phyloP scores from a whole-genome alignment of 2,888 invertebrate genomes.

The Loripinus fragilis region DNA sequence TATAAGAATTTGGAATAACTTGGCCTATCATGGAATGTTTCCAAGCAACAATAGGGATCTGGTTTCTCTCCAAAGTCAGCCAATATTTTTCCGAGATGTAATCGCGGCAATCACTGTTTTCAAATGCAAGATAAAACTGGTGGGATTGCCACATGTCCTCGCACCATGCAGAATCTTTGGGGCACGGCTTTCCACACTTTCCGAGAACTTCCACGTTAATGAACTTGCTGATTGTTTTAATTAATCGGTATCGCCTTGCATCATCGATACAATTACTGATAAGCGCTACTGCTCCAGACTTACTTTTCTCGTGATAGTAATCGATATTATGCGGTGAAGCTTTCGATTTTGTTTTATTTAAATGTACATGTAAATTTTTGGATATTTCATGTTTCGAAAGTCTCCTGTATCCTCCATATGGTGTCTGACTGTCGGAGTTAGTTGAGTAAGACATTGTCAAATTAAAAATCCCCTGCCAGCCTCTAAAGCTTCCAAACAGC shows the following conservation, averaged over 20 bases:
- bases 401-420: constrained; percentile 24
- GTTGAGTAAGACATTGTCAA: constrained; percentile 37
- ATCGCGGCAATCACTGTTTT: constrained; percentile 43
- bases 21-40: constrained; percentile 23
- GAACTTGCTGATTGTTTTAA: constrained; percentile 29
- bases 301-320: constrained; percentile 18
- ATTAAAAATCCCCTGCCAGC: constrained; percentile 41
- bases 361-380: constrained; percentile 38
- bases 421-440: constrained; percentile 26
- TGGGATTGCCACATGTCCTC: constrained; percentile 9
- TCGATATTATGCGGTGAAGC: neutral
- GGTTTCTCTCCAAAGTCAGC: constrained; percentile 26
- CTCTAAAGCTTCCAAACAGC: constrained; percentile 23
- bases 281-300: constrained; percentile 26
- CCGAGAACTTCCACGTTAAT: constrained; percentile 31
- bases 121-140: constrained; percentile 45
- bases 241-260: constrained; percentile 38
- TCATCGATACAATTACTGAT: constrained; percentile 47
- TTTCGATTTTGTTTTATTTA: constrained; percentile 21
- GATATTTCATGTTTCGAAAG: constrained; percentile 8
- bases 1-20: neutral
- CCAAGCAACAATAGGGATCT: constrained; percentile 46
- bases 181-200: constrained; percentile 26
- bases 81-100: constrained; percentile 52
- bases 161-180: constrained; percentile 7